These are phyloP conservation scores for Achroia grisella DNA, from an alignment of 1,140 invertebrate species.

Conservation along the genomic window DNA sequence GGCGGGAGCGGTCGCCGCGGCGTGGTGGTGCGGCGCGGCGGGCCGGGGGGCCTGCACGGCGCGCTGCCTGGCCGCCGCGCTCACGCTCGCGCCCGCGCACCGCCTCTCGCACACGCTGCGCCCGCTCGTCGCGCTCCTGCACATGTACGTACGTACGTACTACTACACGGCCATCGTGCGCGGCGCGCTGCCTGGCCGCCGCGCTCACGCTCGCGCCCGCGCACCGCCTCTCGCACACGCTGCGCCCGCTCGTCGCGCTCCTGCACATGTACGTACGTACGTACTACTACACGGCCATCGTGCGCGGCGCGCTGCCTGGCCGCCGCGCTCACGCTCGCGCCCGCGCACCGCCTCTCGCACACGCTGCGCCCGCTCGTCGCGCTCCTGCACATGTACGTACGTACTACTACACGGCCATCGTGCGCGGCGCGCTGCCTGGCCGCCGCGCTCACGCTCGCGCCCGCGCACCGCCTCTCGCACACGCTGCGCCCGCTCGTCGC, in stretches of 20 bases:
- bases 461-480: neutral
- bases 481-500: conserved; percentile 1
- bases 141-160: conserved; percentile 25
- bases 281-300: no score
- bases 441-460: neutral
- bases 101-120: conserved; percentile 20
- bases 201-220: neutral
- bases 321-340: no score
- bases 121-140: conserved; percentile 32
- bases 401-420: no score
- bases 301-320: no score
- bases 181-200: no score
- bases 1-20: conserved; percentile 33
- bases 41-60: conserved; percentile 45
- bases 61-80: conserved; percentile 38
- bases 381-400: no score
- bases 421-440: no score
- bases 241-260: no score
- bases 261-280: no score
- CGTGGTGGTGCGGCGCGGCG: conserved; percentile 58
- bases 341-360: no score
- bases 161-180: no score
- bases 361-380: conserved; percentile 3
- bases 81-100: conserved; percentile 21
- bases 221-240: no score